Conservation (phyloP, 1,140 invertebrate species). For the Tetraneura akinire region DNA sequence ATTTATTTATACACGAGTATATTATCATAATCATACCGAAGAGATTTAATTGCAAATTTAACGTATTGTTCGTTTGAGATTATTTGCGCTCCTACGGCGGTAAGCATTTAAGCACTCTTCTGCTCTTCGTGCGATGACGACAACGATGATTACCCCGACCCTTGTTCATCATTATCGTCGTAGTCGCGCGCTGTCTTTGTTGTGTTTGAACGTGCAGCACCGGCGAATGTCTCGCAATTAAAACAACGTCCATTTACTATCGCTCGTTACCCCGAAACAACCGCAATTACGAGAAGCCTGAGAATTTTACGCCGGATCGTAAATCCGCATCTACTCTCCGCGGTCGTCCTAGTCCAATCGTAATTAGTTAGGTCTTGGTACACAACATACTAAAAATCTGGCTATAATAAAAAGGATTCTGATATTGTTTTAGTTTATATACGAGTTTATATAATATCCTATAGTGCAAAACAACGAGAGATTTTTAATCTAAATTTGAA, state of each 20-base stretch:
- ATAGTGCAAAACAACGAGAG: background rate
- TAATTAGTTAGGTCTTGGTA: constrained; percentile 19
- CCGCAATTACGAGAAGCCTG: constrained; percentile 27
- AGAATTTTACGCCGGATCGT: constrained; percentile 24
- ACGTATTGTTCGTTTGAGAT: too few species aligned
- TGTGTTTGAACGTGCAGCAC: background rate
- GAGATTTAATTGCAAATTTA: too few species aligned
- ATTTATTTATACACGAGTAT: too few species aligned
- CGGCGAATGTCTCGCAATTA: constrained; percentile 7
- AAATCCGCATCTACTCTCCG: constrained; percentile 29
- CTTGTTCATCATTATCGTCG: too few species aligned
- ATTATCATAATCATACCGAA: too few species aligned
- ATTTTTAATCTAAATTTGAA: constrained; percentile 3
- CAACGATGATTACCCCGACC: background rate
- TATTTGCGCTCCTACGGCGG: too few species aligned
- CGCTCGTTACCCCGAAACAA: constrained; percentile 22
- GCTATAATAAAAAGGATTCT: constrained; percentile 8
- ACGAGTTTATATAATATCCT: too few species aligned
- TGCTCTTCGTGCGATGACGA: too few species aligned
- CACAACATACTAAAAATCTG: constrained; percentile 2
- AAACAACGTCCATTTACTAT: constrained; percentile 24
- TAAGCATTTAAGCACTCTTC: too few species aligned
- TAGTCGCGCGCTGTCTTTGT: too few species aligned
- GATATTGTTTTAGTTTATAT: constrained; percentile 35
- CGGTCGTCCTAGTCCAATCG: constrained; percentile 4